These are phyloP conservation scores for Drosophila busckii DNA, from an alignment of 1,140 invertebrate species.

Conservation along the genomic window DNA sequence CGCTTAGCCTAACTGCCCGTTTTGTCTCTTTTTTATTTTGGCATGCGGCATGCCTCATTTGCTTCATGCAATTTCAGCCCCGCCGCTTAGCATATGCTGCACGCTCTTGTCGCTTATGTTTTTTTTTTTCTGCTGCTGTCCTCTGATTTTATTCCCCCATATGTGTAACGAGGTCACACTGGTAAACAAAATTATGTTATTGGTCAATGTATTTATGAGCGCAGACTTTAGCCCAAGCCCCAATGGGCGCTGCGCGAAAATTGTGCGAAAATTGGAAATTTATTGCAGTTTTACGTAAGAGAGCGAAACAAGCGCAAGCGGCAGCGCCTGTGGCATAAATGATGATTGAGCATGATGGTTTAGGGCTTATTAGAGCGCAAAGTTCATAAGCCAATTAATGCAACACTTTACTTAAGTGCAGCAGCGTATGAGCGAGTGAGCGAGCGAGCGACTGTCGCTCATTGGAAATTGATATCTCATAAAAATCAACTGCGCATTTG, in stretches of 20 bases:
- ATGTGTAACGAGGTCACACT: constrained; percentile 46
- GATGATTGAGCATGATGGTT: too few relatives aligned
- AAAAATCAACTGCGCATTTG: too few relatives aligned
- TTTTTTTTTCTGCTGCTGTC: constrained; percentile 37
- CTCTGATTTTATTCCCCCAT: constrained; percentile 50
- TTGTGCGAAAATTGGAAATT: constrained; percentile 65
- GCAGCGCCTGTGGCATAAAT: too few relatives aligned
- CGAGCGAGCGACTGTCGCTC: too few relatives aligned
- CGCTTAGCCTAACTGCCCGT: too few relatives aligned
- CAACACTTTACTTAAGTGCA: too few relatives aligned
- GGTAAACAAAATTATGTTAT: constrained; percentile 66
- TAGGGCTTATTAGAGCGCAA: too few relatives aligned
- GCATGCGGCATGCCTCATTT: not conserved
- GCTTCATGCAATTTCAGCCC: not conserved
- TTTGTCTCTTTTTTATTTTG: not conserved
- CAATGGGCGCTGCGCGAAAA: constrained; percentile 24
- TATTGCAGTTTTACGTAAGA: too few relatives aligned
- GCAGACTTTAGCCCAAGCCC: not conserved
- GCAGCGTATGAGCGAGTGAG: too few relatives aligned
- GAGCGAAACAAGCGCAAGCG: too few relatives aligned
- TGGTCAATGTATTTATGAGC: constrained; percentile 72
- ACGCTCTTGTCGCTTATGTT: constrained; percentile 52
- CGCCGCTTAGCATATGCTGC: constrained; percentile 49
- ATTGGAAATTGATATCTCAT: too few relatives aligned
- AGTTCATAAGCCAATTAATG: too few relatives aligned